These are phyloP conservation scores for Geothlypis trichas DNA, from an alignment of 2,113 vertebrate genomes.

Conservation along the genomic window DNA sequence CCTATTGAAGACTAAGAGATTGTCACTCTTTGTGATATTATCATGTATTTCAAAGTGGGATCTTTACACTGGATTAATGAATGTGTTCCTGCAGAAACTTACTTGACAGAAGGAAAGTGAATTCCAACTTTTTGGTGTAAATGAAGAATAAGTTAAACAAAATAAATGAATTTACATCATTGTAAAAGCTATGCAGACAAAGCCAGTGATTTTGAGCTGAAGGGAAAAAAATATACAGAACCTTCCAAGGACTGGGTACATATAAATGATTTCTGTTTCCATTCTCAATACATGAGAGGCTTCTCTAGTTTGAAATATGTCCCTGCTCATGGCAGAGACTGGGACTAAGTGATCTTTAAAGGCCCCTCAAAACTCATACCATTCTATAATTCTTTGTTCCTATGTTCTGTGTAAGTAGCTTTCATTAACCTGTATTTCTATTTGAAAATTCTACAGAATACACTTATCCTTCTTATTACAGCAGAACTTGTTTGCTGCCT, in stretches of 20 bases:
- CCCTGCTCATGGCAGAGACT: background rate
- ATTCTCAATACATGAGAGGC: background rate
- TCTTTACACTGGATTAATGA: background rate
- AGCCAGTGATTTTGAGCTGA: background rate
- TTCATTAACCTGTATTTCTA: background rate
- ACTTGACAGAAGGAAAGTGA: background rate
- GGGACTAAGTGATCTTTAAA: background rate
- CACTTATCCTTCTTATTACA: background rate
- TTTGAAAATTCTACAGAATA: background rate
- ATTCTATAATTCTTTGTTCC: background rate
- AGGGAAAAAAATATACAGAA: background rate
- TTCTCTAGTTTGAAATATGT: background rate
- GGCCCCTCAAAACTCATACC: background rate
- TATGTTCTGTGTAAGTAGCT: slow-evolving; percentile 25
- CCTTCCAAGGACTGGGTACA: background rate
- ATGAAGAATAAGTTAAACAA: background rate
- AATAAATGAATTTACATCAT: background rate
- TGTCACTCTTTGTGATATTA: background rate
- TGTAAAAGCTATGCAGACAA: background rate
- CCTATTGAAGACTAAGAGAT: background rate
- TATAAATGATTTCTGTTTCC: background rate
- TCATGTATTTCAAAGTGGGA: background rate
- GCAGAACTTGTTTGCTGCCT: background rate
- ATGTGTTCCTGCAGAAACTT: background rate
- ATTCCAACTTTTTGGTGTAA: background rate